Base-by-base conservation (phyloP, 2,797 vertebrate species). In the Manis pentadactyla region DNA sequence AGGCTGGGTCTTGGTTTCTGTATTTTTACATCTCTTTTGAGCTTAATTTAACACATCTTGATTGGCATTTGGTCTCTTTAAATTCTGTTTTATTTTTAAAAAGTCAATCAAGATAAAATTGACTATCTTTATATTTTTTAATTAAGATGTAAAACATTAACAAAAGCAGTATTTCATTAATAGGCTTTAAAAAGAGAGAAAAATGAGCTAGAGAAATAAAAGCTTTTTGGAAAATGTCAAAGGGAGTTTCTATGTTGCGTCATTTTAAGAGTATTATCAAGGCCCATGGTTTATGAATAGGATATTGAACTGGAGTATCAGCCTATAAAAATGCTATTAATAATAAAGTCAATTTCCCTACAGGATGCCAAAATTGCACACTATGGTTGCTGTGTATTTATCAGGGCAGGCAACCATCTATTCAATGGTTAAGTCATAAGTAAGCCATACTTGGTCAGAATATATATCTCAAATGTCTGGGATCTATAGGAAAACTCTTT, bases 61-160 rank as follows among this genome's bases (percentile, higher is more conserved):
- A 61, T 19, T 55, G 59, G 19, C 27, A 42, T 87, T 64, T 77
- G 53, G 31, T 14, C 34, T 94, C 49, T 90, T 90, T 89, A 88
- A 88, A 51, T 74, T 96, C 51, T 95, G 64, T 96, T 97, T 86
- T 87, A 63, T 83, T 95, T 83, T 89, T 93, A 68, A 82, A 73
- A 77, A 68, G 90, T 77, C 53, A 89, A 87, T 79, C n/a, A 87
- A 87, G 34, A 69, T n/a, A 71, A 94, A 91, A 94, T 7, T 29
- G 92, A 92, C 49, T 37, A 59, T 31, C 57, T 94, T 79, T 71
- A n/a, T 55, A 90, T 77, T 88, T 97, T 96, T 93, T 57, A 82
- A 82, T 92, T 90, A 96, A 83, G 87, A 95, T 77, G 25, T 66
- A 74, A 94, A 92, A 93, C 37, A 63, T 88, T 68, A 94, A 94